Base-by-base conservation (phyloP, 2,113 vertebrate genomes). In the Ceuthmochares aereus region DNA sequence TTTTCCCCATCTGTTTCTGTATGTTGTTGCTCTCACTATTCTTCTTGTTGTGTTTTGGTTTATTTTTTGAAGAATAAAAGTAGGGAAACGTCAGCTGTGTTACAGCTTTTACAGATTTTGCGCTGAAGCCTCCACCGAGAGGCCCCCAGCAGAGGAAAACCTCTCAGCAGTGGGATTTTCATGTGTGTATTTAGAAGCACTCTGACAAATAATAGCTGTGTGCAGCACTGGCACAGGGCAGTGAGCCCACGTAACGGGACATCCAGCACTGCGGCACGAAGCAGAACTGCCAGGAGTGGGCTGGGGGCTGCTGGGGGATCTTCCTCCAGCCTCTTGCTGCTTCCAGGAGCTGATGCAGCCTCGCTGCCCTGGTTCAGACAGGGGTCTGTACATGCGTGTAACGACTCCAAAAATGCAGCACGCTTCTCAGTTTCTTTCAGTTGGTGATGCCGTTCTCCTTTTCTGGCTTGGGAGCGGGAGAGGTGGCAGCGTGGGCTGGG, bases 1-100 rank as follows among this genome's bases (percentile, higher is more conserved):
- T 68, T 72, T 60, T 55, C 6, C 85, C 90, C 96, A 95, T 95
- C 97, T 95, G 92, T 93, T 87, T 95, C 78, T 96, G 37, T 89
- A 56, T 81, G 89, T 93, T 96, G 84, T 75, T 74, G 59, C 87
- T 96, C 76, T 91, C 4, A 1, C 75, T 93, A 9, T 64, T 93
- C 74, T 89, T 91, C 78, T 95, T 80, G 66, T 60, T 84, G 59
- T 43, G 60, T 55, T 88, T 63, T 76, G 36, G 13, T 3, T 60
- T 29, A 45, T 7, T 11, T 78, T 73, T 73, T 51, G 14, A 63
- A 30, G 14, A 20, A 34, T 47, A 34, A 79, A 95, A 78, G 55
- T 16, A 55, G 62, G 59, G 42, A 90, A 84, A 68, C 78, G 74
- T 77, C 91, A 87, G 90, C 83, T 73, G 52, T 56, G 16, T 62